Evolutionary conservation across 2,888 invertebrate species (phyloP).

Genomic region (Notodonta dromedarius): DNA sequence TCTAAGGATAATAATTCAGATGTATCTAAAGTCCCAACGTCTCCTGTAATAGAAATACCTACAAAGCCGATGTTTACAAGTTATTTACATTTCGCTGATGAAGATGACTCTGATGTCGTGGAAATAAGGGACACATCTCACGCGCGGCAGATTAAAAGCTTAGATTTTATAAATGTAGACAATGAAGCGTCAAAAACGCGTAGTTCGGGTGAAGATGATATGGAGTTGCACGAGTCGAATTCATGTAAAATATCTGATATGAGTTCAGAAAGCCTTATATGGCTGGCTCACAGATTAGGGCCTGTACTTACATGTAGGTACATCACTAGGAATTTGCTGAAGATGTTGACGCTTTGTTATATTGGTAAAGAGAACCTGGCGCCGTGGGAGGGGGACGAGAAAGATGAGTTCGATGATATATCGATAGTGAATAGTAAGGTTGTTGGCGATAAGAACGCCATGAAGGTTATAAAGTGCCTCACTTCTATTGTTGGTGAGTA

Average conservation of each 20-base stretch:
- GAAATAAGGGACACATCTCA: constrained; percentile 47
- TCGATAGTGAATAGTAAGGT: constrained; percentile 87
- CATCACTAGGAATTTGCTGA: constrained; percentile 94
- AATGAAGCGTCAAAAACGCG: constrained; percentile 31
- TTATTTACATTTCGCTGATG: constrained; percentile 75
- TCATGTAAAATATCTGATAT: constrained; percentile 90
- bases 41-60: constrained; percentile 90
- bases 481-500: constrained; percentile 92
- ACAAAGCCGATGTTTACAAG: constrained; percentile 77
- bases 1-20: constrained; percentile 51
- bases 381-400: constrained; percentile 70
- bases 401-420: constrained; percentile 83
- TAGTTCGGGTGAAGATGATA: constrained; percentile 52
- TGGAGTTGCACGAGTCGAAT: constrained; percentile 47
- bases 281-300: constrained; percentile 96
- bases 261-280: constrained; percentile 94
- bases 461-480: constrained; percentile 95
- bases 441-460: constrained; percentile 91
- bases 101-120: constrained; percentile 54
- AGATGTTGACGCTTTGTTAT: constrained; percentile 97
- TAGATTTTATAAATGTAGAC: constrained; percentile 51
- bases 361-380: constrained; percentile 91
- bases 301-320: constrained; percentile 97
- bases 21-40: constrained; percentile 64
- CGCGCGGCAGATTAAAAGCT: constrained; percentile 48